These are phyloP conservation scores for Diaphora mendica DNA, from an alignment of 2,888 invertebrate species.

Conservation along the genomic window DNA sequence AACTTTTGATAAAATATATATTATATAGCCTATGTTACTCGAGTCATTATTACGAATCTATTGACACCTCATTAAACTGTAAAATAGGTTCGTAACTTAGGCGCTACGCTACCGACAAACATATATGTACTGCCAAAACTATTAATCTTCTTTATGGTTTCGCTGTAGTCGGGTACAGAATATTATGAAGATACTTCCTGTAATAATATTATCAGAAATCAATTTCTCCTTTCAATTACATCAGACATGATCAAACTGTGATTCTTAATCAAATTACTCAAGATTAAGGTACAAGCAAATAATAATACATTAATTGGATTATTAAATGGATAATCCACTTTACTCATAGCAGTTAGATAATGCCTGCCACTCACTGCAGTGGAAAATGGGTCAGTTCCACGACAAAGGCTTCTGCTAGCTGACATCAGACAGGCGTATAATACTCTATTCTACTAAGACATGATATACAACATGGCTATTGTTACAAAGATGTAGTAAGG, in stretches of 20 bases:
- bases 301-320: neutral
- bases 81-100: too few relatives aligned
- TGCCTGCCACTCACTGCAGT: neutral
- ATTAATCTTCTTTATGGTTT: too few relatives aligned
- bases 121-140: too few relatives aligned
- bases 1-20: too few relatives aligned
- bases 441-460: neutral
- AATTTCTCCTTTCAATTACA: neutral
- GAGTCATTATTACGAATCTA: too few relatives aligned
- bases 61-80: too few relatives aligned
- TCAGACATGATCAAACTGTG: neutral
- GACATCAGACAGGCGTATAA: neutral
- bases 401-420: constrained; percentile 2
- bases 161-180: too few relatives aligned
- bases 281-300: neutral
- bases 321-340: constrained; percentile 2
- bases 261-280: neutral
- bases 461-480: constrained; percentile 1
- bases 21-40: too few relatives aligned
- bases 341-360: neutral
- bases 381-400: constrained; percentile 4
- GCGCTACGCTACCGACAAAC: too few relatives aligned
- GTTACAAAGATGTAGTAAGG: neutral
- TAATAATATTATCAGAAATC: too few relatives aligned
- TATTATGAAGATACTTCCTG: too few relatives aligned